Evolutionary conservation across 1,140 invertebrate genomes (phyloP).

Genomic region (Macrostomum lignano): DNA sequence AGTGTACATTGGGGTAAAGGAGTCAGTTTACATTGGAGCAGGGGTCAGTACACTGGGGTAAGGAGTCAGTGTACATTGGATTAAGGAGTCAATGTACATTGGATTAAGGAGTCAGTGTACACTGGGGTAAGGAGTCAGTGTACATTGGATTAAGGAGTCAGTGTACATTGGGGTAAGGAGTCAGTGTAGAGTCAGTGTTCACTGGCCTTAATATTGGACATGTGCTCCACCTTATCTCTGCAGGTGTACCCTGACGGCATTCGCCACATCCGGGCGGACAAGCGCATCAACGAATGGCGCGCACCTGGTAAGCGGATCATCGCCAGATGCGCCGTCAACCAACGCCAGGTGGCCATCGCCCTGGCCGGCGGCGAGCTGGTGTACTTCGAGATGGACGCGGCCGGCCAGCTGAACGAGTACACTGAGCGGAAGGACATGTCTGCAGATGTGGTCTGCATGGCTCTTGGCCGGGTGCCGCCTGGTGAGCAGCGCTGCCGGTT

Average conservation of each 20-base stretch:
- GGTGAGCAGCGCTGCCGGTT: slow-evolving; percentile 85
- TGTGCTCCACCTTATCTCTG: no score
- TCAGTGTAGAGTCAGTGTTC: no score
- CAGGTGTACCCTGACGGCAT: slow-evolving; percentile 87
- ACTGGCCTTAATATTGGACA: no score
- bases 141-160: no score
- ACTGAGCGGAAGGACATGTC: slow-evolving; percentile 83
- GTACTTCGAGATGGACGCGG: slow-evolving; percentile 99
- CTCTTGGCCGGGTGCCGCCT: slow-evolving; percentile 62
- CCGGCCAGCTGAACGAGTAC: slow-evolving; percentile 86
- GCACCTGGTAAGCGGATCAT: slow-evolving; percentile 85
- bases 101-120: no score
- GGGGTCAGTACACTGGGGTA: no score
- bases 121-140: no score
- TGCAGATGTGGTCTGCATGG: slow-evolving; percentile 91
- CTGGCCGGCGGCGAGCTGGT: slow-evolving; percentile 83
- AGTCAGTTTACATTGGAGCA: no score
- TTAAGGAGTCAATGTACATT: no score
- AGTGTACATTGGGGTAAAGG: no score
- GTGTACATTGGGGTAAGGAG: no score
- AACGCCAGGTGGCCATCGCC: slow-evolving; percentile 88
- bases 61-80: no score
- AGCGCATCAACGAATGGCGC: slow-evolving; percentile 95
- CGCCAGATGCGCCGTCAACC: slow-evolving; percentile 87
- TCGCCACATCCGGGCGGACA: slow-evolving; percentile 79